Evolutionary conservation across 2,113 vertebrate species (phyloP), one percentile per base, ranked within the genome.

Genomic region (Gasterosteus aculeatus): DNA sequence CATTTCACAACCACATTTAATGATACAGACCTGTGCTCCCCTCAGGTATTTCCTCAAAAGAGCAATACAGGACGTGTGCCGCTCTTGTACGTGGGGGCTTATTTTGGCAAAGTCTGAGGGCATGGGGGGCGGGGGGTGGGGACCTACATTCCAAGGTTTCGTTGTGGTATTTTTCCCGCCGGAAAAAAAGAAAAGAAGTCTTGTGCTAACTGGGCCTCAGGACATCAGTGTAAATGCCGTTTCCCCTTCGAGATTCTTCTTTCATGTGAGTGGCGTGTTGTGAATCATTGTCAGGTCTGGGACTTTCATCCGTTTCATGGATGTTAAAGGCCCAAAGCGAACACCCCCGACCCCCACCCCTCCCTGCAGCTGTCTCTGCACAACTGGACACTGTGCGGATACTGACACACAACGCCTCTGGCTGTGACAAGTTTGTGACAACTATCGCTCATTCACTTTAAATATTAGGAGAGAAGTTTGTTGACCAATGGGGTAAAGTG

Each of bases 21-120:
- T 93, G 91, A 92, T 90, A 72, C 73, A 92, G 85, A 92, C 82
- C 85, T 82, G 77, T 7, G 58, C 78, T 85, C 90, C 85, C 86
- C 86, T 91, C 90, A 92, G 93, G 92, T 90, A 93, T 93, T 94
- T 94, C 92, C 92, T 91, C 88, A 92, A 80, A 53, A 69, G 71
- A 85, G 81, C 88, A 85, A 85, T 81, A 84, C 88, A 88, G 87
- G 87, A 93, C 93, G 91, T 93, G 89, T 87, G 87, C 87, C 63
- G 75, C 68, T 82, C 84, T 89, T 93, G 91, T 92, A 92, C 88
- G 87, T 78, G 67, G 31, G 22, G 75, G 88, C 93, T 94, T 94
- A 87, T 92, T 94, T 94, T 94, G 93, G 92, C 92, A 88, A 26
- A 88, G 72, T 87, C 78, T 4, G 56, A 86, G 72, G 71, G 87